These are phyloP conservation scores for Penaeus vannamei DNA, from an alignment of 1,140 invertebrate species.

Conservation along the genomic window DNA sequence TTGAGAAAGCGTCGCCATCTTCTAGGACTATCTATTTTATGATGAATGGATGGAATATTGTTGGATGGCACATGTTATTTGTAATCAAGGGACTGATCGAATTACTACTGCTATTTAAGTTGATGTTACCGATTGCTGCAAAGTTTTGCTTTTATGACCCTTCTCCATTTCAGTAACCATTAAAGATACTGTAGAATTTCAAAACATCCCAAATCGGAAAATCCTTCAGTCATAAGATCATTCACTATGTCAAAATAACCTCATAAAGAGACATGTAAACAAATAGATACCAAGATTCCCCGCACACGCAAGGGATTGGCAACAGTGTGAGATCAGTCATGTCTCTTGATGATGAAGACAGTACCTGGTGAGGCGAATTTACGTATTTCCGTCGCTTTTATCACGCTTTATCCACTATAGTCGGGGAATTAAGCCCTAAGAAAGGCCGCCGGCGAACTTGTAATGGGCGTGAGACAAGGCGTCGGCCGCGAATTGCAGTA, in stretches of 20 bases:
- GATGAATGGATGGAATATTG: too few species aligned
- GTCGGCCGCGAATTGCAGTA: not conserved
- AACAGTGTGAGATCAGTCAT: slow-evolving; percentile 23
- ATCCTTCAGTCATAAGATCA: too few species aligned
- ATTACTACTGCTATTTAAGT: too few species aligned
- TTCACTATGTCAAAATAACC: not conserved
- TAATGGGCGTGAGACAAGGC: not conserved
- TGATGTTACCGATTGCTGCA: too few species aligned
- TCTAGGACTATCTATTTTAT: not conserved
- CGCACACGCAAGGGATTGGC: not conserved
- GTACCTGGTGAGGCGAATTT: slow-evolving; percentile 38
- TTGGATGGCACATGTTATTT: too few species aligned
- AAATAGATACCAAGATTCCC: not conserved
- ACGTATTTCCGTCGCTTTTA: not conserved
- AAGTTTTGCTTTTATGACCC: too few species aligned
- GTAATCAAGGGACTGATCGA: too few species aligned
- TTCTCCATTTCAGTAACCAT: too few species aligned
- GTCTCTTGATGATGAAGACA: slow-evolving; percentile 55
- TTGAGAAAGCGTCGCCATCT: not conserved
- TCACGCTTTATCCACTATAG: not conserved
- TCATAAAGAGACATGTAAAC: not conserved
- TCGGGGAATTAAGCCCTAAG: not conserved
- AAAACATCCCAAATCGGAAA: too few species aligned
- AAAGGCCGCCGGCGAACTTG: not conserved
- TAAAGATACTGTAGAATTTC: too few species aligned